Evolutionary conservation across 2,113 vertebrate species (phyloP).

Genomic region (Gymnocephalus cernua): DNA sequence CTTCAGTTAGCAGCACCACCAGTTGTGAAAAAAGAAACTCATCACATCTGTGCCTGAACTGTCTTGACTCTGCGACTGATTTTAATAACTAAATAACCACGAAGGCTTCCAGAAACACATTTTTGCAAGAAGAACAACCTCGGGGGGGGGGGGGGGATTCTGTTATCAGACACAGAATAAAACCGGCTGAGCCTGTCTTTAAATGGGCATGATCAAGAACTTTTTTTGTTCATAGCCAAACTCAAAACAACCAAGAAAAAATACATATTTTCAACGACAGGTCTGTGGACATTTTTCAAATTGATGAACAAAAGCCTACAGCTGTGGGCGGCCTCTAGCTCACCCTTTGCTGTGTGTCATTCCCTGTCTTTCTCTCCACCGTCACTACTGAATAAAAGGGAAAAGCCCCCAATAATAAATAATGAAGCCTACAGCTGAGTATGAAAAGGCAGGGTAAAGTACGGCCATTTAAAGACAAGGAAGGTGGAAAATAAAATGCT

Average conservation of each 20-base stretch:
- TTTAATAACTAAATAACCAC: constrained; percentile 35
- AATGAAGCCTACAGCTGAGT: constrained; percentile 35
- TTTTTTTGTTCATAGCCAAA: too few species aligned
- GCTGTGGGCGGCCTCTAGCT: neutral
- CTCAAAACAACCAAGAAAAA: too few species aligned
- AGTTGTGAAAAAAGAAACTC: neutral
- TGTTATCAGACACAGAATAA: constrained; percentile 16
- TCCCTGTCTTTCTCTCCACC: too few species aligned
- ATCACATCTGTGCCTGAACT: constrained; percentile 37
- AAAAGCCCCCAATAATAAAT: neutral
- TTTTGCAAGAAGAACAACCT: constrained; percentile 17
- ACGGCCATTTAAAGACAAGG: constrained; percentile 32
- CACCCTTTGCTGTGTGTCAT: too few species aligned
- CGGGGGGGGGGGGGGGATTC: constrained; percentile 6
- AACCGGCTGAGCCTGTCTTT: constrained; percentile 21
- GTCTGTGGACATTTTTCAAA: constrained; percentile 8
- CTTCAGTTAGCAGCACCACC: constrained; percentile 8
- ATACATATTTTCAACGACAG: neutral
- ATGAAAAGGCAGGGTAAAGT: constrained; percentile 40
- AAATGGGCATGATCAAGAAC: too few species aligned
- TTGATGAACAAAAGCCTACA: constrained; percentile 21
- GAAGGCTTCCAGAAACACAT: constrained; percentile 27
- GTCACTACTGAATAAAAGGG: too few species aligned
- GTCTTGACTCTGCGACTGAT: constrained; percentile 27
- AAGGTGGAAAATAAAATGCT: neutral